Conservation (phyloP, 2,797 vertebrate genomes). For the Falco cherrug region DNA sequence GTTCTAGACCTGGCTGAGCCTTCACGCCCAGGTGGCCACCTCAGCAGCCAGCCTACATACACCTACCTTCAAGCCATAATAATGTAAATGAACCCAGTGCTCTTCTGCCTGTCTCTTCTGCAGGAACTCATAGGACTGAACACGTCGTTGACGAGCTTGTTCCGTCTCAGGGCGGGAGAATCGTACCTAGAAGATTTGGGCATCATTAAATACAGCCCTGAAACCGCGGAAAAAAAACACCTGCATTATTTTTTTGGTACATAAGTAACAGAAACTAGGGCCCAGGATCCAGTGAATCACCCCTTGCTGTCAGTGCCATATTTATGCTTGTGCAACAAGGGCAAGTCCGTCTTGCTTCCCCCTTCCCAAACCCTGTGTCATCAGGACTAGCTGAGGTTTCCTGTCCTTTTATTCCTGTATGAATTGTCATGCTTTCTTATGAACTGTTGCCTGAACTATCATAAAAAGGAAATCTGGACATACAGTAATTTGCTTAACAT, state of each 20-base stretch:
- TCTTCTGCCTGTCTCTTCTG: constrained; percentile 98
- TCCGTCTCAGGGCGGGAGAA: constrained; percentile 95
- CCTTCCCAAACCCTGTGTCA: not conserved
- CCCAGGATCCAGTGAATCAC: not conserved
- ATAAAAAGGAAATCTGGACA: constrained; percentile 31
- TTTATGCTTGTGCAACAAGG: not conserved
- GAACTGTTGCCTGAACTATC: not conserved
- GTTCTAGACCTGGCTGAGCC: not conserved
- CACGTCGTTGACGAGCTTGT: constrained; percentile 92
- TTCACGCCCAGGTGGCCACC: not conserved
- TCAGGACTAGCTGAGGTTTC: not conserved
- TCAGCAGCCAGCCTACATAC: not conserved
- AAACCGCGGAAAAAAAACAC: not conserved
- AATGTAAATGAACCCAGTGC: constrained; percentile 92
- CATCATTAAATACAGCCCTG: not conserved
- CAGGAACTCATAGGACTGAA: constrained; percentile 96
- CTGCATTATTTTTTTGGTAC: not conserved
- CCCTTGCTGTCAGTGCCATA: not conserved
- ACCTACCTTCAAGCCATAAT: constrained; percentile 86
- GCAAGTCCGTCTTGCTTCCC: not conserved
- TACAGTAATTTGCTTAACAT: constrained; percentile 96
- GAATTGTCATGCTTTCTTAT: not conserved
- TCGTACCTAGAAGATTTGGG: constrained; percentile 81
- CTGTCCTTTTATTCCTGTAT: not conserved
- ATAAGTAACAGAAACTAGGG: not conserved